A percentile compares a stretch with the other conserved stretches of the same genome.
These are phyloP conservation scores for Colletes gigas DNA, from an alignment of 1,140 invertebrate species.

Conservation along the genomic window DNA sequence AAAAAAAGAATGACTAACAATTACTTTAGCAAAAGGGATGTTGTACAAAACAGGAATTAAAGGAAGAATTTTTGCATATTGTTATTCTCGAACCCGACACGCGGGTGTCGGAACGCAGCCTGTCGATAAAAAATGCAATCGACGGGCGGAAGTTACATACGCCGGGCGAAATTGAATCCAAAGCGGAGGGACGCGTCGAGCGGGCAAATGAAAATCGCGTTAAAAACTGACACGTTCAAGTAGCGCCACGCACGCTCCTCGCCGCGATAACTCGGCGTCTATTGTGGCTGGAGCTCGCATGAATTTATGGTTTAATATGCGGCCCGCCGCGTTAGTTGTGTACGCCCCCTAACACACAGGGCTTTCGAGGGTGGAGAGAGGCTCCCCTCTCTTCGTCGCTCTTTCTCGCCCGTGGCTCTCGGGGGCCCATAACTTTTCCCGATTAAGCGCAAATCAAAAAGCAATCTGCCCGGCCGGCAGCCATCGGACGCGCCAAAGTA, in stretches of 20 bases:
- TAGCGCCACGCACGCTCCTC: slow-evolving; percentile 49
- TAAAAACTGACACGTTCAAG: slow-evolving; percentile 57
- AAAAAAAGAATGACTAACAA: no score
- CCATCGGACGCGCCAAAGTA: slow-evolving; percentile 61
- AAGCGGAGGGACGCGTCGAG: not conserved
- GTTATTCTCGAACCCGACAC: no score
- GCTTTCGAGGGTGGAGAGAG: slow-evolving; percentile 14
- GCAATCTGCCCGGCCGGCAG: slow-evolving; percentile 71
- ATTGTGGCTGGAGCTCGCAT: slow-evolving; percentile 53
- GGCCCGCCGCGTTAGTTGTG: slow-evolving; percentile 63
- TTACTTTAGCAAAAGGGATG: no score
- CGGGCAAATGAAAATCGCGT: slow-evolving; percentile 49
- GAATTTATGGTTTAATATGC: slow-evolving; percentile 79
- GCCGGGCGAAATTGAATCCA: slow-evolving; percentile 23
- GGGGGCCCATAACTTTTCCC: slow-evolving; percentile 75
- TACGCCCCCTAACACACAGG: slow-evolving; percentile 60
- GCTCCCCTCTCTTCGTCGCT: slow-evolving; percentile 40
- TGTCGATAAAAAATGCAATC: slow-evolving; percentile 37
- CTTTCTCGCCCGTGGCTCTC: slow-evolving; percentile 60
- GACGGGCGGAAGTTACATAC: slow-evolving; percentile 29
- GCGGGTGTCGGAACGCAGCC: not conserved
- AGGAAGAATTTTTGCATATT: no score
- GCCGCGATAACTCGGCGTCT: slow-evolving; percentile 52
- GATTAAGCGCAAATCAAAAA: slow-evolving; percentile 80
- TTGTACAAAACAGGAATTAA: no score